Conservation (phyloP, 2,797 vertebrate species). For the Sebastes minor region DNA sequence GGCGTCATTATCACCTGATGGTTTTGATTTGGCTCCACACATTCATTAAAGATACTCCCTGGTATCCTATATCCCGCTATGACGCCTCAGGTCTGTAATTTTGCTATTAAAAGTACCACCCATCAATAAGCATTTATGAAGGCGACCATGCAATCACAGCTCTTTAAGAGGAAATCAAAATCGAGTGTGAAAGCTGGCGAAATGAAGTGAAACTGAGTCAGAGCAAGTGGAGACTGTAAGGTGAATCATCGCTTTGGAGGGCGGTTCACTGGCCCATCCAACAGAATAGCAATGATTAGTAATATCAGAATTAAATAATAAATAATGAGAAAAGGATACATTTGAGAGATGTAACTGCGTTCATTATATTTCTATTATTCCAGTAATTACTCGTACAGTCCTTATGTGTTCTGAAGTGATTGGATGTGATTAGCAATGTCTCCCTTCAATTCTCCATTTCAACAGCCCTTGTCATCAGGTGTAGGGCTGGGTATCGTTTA, state of each 20-base stretch:
- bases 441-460: slow-evolving; percentile 14
- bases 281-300: slow-evolving; percentile 57
- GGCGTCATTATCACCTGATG: slow-evolving; percentile 57
- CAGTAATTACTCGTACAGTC: slow-evolving; percentile 20
- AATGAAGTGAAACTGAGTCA: slow-evolving; percentile 24
- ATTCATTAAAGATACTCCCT: slow-evolving; percentile 38
- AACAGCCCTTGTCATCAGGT: slow-evolving; percentile 14
- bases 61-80: slow-evolving; percentile 26
- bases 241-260: slow-evolving; percentile 18
- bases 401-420: slow-evolving; percentile 34
- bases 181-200: slow-evolving; percentile 28
- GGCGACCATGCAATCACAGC: slow-evolving; percentile 44
- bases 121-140: slow-evolving; percentile 62
- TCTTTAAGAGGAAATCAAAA: slow-evolving; percentile 58
- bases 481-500: background rate
- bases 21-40: slow-evolving; percentile 46
- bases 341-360: background rate
- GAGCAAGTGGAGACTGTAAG: background rate
- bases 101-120: slow-evolving; percentile 47
- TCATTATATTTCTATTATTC: slow-evolving; percentile 35
- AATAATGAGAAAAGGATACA: slow-evolving; percentile 21
- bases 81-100: slow-evolving; percentile 47
- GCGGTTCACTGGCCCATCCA: slow-evolving; percentile 10
- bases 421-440: slow-evolving; percentile 24
- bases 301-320: slow-evolving; percentile 13